A percentile compares a stretch with the other conserved stretches of the same genome.
phyloP scores from a whole-genome alignment of 1,140 invertebrate species.

The Penaeus japonicus region DNA sequence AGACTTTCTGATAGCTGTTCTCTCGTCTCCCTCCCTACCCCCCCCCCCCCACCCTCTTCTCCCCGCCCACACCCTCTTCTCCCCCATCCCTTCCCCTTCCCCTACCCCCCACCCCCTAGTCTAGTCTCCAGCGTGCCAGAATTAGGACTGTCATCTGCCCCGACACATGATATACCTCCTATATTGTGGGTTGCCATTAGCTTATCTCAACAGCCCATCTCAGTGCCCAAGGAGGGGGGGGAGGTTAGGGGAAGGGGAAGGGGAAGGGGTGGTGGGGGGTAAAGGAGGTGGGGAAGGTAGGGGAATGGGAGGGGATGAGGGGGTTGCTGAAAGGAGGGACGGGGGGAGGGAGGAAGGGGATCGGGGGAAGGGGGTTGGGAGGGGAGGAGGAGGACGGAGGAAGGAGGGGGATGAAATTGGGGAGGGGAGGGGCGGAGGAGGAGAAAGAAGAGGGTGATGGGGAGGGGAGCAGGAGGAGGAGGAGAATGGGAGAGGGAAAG shows the following conservation, averaged over 20 bases:
- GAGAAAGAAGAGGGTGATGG: not conserved
- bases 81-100: not conserved
- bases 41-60: not conserved
- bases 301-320: not conserved
- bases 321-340: not conserved
- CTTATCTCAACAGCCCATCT: conserved; percentile 46
- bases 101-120: not conserved
- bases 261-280: not conserved
- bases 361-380: not conserved
- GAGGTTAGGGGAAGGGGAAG: not conserved
- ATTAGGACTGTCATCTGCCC: conserved; percentile 23
- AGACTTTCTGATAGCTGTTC: not conserved
- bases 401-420: not conserved
- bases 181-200: conserved; percentile 35
- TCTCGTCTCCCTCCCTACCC: not conserved
- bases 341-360: not conserved
- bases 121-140: not conserved
- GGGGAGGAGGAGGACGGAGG: not conserved
- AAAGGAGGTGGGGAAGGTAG: not conserved
- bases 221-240: not conserved
- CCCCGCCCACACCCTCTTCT: not conserved
- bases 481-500: not conserved
- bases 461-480: not conserved
- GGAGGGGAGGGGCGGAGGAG: not conserved
- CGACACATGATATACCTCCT: conserved; percentile 34